Conservation (phyloP, 30 jellyfish, hydroid and myxozoan genomes). For the Nemopilema nomurai region DNA sequence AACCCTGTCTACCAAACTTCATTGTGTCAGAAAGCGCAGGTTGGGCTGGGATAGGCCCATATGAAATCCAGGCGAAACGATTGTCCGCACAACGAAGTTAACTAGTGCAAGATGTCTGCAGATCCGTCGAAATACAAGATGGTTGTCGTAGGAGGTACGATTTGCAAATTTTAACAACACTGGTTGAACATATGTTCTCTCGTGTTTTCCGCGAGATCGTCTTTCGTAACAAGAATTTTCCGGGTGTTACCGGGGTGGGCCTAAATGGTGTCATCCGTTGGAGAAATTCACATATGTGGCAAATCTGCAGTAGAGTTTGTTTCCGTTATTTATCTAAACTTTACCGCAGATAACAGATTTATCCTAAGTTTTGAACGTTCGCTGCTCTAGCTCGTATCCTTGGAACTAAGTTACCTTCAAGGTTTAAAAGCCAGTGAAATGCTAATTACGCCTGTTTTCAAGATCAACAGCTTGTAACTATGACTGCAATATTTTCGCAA, state of each 20-base stretch:
- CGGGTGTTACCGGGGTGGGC: slow-evolving; percentile 29
- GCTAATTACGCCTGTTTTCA: neutral
- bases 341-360: neutral
- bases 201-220: neutral
- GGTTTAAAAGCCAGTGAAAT: neutral
- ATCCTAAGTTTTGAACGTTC: neutral
- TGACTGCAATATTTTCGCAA: neutral
- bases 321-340: neutral
- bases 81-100: neutral
- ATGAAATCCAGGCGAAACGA: neutral
- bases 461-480: neutral
- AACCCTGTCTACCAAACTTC: neutral
- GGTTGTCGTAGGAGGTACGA: slow-evolving; percentile 99
- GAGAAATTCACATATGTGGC: neutral
- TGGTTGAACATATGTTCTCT: neutral
- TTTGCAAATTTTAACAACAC: neutral
- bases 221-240: slow-evolving; percentile 4
- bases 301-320: neutral
- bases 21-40: neutral
- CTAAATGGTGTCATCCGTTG: slow-evolving; percentile 2
- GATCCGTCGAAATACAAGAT: slow-evolving; percentile 97
- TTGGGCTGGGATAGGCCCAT: slow-evolving; percentile 39
- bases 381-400: neutral
- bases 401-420: neutral
- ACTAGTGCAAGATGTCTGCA: slow-evolving; percentile 63